A percentile compares a stretch with the other conserved stretches of the same genome.
Conservation (phyloP, 2,888 invertebrate genomes). For the Calliscelio sp. region DNA sequence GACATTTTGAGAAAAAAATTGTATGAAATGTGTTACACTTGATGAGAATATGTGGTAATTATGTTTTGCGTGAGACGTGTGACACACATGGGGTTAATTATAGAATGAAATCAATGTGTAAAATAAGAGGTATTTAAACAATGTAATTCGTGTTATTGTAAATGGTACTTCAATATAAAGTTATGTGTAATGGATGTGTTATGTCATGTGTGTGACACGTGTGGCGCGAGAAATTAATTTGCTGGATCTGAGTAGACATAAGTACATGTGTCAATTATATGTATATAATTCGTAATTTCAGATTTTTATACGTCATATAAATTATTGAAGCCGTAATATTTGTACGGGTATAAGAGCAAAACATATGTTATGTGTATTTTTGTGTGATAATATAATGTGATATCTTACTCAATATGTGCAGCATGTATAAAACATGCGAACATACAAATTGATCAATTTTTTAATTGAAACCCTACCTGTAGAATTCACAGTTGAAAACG, state of each 20-base stretch:
- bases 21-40: too few species aligned
- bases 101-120: too few species aligned
- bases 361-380: constrained; percentile 1
- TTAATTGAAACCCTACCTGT: too few species aligned
- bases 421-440: neutral
- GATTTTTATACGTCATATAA: constrained; percentile 17
- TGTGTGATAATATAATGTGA: constrained; percentile 14
- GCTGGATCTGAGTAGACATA: neutral
- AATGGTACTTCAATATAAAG: too few species aligned
- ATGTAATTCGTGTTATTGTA: too few species aligned
- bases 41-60: too few species aligned
- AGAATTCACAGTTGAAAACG: too few species aligned
- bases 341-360: constrained; percentile 1
- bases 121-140: too few species aligned
- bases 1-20: too few species aligned
- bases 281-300: constrained; percentile 32
- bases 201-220: constrained; percentile 1
- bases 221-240: neutral
- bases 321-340: neutral
- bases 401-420: constrained; percentile 12
- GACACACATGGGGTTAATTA: too few species aligned
- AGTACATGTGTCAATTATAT: constrained; percentile 32
- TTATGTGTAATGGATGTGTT: neutral
- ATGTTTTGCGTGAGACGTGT: too few species aligned
- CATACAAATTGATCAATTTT: too few species aligned